phyloP scores from a whole-genome alignment of 2,797 vertebrate genomes.

The Peromyscus attwateri region DNA sequence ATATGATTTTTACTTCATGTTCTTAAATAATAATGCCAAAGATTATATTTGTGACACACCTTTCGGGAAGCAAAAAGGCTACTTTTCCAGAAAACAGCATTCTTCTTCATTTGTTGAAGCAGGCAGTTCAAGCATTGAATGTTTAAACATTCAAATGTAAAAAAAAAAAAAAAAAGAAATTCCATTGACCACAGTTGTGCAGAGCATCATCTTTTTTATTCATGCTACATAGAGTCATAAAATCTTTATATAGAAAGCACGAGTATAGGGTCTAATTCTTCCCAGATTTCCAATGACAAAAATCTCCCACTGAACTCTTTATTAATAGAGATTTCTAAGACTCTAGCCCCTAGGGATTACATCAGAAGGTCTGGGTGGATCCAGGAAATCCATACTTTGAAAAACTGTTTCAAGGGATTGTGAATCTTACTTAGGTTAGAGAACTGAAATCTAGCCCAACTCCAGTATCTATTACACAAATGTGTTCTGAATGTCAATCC shows the following conservation, averaged over 20 bases:
- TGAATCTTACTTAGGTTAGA: not conserved
- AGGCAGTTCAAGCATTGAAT: not conserved
- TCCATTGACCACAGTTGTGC: not conserved
- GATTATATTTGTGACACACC: not conserved
- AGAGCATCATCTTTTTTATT: slow-evolving; percentile 50
- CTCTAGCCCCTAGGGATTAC: not conserved
- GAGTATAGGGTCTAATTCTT: not conserved
- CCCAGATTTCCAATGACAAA: slow-evolving; percentile 10
- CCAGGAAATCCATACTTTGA: not conserved
- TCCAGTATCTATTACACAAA: not conserved
- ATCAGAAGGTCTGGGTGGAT: not conserved
- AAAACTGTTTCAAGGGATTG: slow-evolving; percentile 12
- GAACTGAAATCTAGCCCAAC: not conserved
- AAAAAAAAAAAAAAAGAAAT: slow-evolving; percentile 46
- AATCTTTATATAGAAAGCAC: slow-evolving; percentile 37
- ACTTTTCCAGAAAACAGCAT: slow-evolving; percentile 38
- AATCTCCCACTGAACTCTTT: slow-evolving; percentile 30
- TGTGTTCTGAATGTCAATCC: not conserved
- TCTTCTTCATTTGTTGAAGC: slow-evolving; percentile 15
- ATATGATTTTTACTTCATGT: slow-evolving; percentile 45
- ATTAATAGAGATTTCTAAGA: not conserved
- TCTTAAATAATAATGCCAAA: slow-evolving; percentile 43
- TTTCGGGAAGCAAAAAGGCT: slow-evolving; percentile 8
- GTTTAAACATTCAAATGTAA: slow-evolving; percentile 47
- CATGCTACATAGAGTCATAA: slow-evolving; percentile 36